phyloP scores from a whole-genome alignment of 2,797 vertebrate genomes.

The Melopsittacus undulatus region DNA sequence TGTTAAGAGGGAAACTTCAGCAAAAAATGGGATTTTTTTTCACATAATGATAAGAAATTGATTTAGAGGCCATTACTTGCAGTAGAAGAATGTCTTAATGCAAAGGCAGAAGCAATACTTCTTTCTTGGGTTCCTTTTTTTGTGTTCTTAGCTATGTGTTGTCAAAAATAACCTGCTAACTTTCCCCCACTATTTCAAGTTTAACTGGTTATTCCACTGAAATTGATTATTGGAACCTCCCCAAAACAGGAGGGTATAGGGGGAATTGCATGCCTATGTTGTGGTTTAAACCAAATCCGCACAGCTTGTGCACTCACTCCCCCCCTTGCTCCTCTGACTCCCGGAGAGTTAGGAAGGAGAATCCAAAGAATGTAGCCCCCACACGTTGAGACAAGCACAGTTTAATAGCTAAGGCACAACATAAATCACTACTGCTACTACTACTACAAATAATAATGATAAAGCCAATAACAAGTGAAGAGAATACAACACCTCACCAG shows the following conservation, averaged over 20 bases:
- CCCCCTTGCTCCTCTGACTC: too few relatives aligned
- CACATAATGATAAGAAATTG: neutral
- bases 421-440: too few relatives aligned
- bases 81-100: neutral
- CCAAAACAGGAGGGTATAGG: neutral
- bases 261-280: neutral
- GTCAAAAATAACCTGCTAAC: neutral
- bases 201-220: neutral
- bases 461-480: too few relatives aligned
- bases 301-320: too few relatives aligned
- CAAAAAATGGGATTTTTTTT: neutral
- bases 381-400: too few relatives aligned
- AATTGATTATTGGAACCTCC: neutral
- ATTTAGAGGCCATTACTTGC: neutral
- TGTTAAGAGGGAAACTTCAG: neutral
- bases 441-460: too few relatives aligned
- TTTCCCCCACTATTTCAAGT: neutral
- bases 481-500: too few relatives aligned
- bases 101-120: neutral
- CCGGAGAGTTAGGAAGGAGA: too few relatives aligned
- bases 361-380: too few relatives aligned
- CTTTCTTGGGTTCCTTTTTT: neutral
- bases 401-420: too few relatives aligned
- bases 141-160: neutral
- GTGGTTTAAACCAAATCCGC: too few relatives aligned